Evolutionary conservation across 2,113 vertebrate species (phyloP).

Genomic region (Malurus melanocephalus): DNA sequence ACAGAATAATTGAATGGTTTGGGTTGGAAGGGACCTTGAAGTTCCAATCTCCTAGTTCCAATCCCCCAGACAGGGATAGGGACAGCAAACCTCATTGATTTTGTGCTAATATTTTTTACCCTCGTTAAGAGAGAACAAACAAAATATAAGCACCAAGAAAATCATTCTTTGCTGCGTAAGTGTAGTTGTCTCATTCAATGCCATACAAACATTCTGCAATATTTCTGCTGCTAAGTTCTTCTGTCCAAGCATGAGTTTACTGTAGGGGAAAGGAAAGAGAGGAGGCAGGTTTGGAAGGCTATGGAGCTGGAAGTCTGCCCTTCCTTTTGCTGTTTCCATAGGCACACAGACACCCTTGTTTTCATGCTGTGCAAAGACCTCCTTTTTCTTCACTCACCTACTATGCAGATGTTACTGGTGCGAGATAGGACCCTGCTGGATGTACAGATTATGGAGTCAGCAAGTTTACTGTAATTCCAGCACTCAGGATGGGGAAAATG

Average conservation of each 20-base stretch:
- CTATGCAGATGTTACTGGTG: background rate
- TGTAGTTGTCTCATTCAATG: background rate
- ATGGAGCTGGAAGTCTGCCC: background rate
- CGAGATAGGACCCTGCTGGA: background rate
- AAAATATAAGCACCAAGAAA: background rate
- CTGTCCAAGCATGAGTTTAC: background rate
- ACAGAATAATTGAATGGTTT: background rate
- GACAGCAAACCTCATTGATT: background rate
- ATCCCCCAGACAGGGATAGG: background rate
- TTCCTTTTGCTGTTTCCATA: background rate
- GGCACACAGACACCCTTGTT: background rate
- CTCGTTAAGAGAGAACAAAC: background rate
- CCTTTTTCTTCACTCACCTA: background rate
- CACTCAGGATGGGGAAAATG: background rate
- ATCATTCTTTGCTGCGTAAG: background rate
- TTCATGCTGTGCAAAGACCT: background rate
- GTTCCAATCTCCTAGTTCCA: background rate
- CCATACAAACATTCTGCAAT: background rate
- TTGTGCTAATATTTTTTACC: background rate
- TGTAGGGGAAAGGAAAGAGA: background rate
- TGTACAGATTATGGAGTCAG: background rate
- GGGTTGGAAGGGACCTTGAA: background rate
- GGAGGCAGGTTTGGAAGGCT: background rate
- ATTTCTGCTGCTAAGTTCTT: background rate
- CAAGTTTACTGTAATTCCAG: background rate